Conservation (phyloP, 2,888 invertebrate species). For the Hydriomena furcata region DNA sequence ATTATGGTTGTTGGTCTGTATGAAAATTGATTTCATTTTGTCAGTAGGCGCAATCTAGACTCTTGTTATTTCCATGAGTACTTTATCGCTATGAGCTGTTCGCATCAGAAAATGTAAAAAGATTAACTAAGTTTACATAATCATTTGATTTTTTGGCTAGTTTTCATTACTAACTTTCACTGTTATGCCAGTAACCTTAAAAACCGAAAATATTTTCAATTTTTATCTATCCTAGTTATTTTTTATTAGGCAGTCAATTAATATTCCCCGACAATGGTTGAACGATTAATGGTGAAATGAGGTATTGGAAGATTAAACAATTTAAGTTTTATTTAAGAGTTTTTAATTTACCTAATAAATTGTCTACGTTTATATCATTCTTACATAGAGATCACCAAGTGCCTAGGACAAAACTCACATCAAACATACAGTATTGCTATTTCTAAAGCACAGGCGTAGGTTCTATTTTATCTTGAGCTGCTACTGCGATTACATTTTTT, state of each 20-base stretch:
- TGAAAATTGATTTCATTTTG: conserved; percentile 52
- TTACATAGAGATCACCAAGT: conserved; percentile 27
- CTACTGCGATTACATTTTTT: conserved; percentile 26
- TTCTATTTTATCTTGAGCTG: conserved; percentile 3
- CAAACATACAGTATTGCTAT: conserved; percentile 17
- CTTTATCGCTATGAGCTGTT: conserved; percentile 9
- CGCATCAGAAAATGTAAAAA: conserved; percentile 2
- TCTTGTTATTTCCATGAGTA: conserved; percentile 21
- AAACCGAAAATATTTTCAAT: no score
- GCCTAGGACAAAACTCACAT: conserved; percentile 29
- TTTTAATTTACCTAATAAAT: not conserved
- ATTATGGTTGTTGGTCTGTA: conserved; percentile 44
- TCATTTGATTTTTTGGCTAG: not conserved
- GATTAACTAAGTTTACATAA: not conserved
- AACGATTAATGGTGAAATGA: no score
- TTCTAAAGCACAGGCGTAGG: conserved; percentile 14
- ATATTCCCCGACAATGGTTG: no score
- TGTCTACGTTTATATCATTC: conserved; percentile 2
- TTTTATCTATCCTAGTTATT: no score
- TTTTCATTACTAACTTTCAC: no score
- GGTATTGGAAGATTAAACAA: no score
- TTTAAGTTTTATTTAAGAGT: not conserved
- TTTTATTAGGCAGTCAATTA: no score
- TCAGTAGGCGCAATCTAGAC: conserved; percentile 43
- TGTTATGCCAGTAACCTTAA: no score